Evolutionary conservation across 2,797 vertebrate species (phyloP), one percentile per base, ranked within the genome.

Genomic region (Luscinia luscinia): DNA sequence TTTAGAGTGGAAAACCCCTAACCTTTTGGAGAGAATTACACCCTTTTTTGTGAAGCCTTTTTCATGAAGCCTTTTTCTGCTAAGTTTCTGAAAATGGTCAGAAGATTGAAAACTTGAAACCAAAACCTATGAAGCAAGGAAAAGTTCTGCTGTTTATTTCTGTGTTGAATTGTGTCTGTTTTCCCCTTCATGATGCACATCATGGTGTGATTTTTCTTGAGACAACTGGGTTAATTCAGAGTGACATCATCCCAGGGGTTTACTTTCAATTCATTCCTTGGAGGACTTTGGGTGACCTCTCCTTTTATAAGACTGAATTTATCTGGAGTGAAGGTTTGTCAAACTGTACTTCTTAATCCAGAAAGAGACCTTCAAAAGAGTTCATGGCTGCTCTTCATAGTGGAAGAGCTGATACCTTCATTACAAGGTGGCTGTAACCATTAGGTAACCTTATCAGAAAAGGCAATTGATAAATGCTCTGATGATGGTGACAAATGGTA

Each of bases 291-390:
- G 12, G 24, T 87, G 84, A 72, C 61, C 38, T 84, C 59, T 84
- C 6, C 55, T 76, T 91, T 95, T 68, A 61, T 36, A 87, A 93
- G 74, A 34, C 43, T 67, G 78, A 87, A 82, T 17, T 16, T 70
- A 57, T 51, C 67, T 93, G 86, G 45, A 68, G 21, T 77, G 84
- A 73, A 93, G 30, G 20, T 95, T 72, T 85, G 74, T 84, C 88
- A 95, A 89, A 69, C 41, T 84, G 74, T 73, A 64, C 77, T 69
- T 23, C 67, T 79, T 88, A 81, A 77, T 89, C 87, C 78, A 83
- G 27, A 77, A 94, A 63, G 24, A 67, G 30, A 16, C 57, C 20
- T 85, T 74, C 38, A 83, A 57, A 78, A 79, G 22, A 15, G 4
- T 76, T 51, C 58, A 3, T 67, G 23, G 21, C 54, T 89, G 38